Evolutionary conservation across 1,140 invertebrate species (phyloP), one percentile per base, ranked within the genome.

Genomic region (Lepeophtheirus salmonis): DNA sequence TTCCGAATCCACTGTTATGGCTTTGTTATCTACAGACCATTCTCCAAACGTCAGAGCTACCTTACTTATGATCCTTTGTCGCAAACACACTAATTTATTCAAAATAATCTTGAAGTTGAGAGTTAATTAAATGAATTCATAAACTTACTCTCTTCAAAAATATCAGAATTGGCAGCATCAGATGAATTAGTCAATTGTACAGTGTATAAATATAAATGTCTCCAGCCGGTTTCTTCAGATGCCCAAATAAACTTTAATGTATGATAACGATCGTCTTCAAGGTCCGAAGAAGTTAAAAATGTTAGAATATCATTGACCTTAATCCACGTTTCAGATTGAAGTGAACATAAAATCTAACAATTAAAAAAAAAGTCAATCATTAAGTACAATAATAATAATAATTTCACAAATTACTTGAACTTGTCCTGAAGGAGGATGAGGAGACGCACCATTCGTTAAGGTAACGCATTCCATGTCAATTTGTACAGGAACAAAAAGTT

Each of bases 141-240:
- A n/a, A n/a, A n/a, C 30, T 41, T 41, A 41, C 30, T 41, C 30
- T 41, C 30, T 41, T 41, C 30, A n/a, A 41, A 41, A n/a, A 41
- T n/a, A n/a, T 41, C 30, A 10, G 30, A 41, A n/a, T 41, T 41
- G 30, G 6, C n/a, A 10, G 30, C 30, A 6, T 41, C 30, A 41
- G 30, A 41, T 6, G 30, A n/a, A 41, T n/a, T 41, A n/a, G 30
- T 10, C n/a, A 41, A n/a, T n/a, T 41, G 30, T 10, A 41, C 30
- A n/a, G 30, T 41, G n/a, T 41, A 41, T 41, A 41, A 73, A 72
- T 94, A 94, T 21, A 97, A 74, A 72, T 96, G 92, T 50, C 89
- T 74, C 68, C 79, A 91, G n/a, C 90, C 89, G 0, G 83, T 83
- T 68, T 89, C 84, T 72, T 96, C 90, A 51, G 83, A 89, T 0